These are phyloP conservation scores for Pristionchus exspectatus DNA, from an alignment of 2,888 invertebrate genomes.

Conservation along the genomic window DNA sequence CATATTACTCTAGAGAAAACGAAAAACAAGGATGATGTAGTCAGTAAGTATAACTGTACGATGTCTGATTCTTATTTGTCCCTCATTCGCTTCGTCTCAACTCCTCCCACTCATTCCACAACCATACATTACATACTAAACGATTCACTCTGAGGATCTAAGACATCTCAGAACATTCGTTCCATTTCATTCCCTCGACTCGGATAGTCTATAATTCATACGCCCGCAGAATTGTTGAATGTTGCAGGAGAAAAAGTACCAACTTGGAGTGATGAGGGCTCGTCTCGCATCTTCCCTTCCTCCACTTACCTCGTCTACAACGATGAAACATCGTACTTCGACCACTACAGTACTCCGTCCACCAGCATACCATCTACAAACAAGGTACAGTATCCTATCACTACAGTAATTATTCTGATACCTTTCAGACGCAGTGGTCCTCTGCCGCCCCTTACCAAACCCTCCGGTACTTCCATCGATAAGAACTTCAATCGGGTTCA, in stretches of 20 bases:
- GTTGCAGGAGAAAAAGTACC: conserved; percentile 47
- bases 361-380: conserved; percentile 18
- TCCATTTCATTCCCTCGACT: neutral
- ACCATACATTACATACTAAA: neutral
- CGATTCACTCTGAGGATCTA: neutral
- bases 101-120: conserved; percentile 48
- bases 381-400: neutral
- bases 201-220: neutral
- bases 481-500: conserved; percentile 52
- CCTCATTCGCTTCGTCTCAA: conserved; percentile 35
- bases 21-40: neutral
- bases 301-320: conserved; percentile 7
- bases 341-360: conserved; percentile 17
- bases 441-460: conserved; percentile 27
- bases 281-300: conserved; percentile 50
- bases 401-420: neutral
- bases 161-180: neutral
- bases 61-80: conserved; percentile 12
- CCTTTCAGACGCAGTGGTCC: neutral
- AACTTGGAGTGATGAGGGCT: conserved; percentile 45
- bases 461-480: conserved; percentile 25
- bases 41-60: conserved; percentile 3
- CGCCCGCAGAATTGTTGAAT: neutral
- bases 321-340: neutral
- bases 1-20: neutral